Evolutionary conservation across 2,113 vertebrate species (phyloP), one percentile per base, ranked within the genome.

Genomic region (Rhodinocichla rosea): DNA sequence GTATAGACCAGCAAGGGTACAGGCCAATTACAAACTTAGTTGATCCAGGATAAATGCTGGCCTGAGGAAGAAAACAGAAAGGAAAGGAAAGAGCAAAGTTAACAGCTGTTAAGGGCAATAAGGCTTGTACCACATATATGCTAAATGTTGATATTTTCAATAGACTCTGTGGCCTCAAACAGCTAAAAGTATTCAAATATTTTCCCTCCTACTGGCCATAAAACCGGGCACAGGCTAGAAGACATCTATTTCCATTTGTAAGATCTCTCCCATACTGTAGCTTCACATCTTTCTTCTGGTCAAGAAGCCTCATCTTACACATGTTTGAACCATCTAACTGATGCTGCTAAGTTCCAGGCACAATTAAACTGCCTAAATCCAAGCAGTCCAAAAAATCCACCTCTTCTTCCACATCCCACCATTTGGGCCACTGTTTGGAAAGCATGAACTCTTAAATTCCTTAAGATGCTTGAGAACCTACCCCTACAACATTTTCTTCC

Each of bases 351-450:
- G 19, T 8, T 55, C 42, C 26, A 50, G 16, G 15, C 22, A 39
- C 37, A 20, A 55, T 18, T 65, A 33, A 67, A 57, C 21, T 22
- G 27, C 33, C 56, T 10, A 32, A 70, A 83, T 50, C 47, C 35
- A 50, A 11, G 28, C 28, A 47, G 14, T 8, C 62, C 13, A 55
- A 27, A 27, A 62, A 69, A 26, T 37, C 50, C 28, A 50, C 10
- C 40, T 20, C 12, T 71, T 49, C 45, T 20, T 32, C 67, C 37
- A 56, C 40, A 35, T 28, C 60, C 11, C 55, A 55, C 28, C 44
- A 26, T 6, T 13, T 17, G 20, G 23, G 37, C 33, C 0, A 0
- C 1, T 2, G 8, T n/a, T 69, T 1, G 0, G 56, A 82, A 82
- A 47, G 18, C 17, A 32, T 2, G 0, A 82, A 39, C 14, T n/a